A percentile compares a stretch with the other conserved stretches of the same genome.
Conservation (phyloP, 2,113 vertebrate species). For the Silurus glanis region DNA sequence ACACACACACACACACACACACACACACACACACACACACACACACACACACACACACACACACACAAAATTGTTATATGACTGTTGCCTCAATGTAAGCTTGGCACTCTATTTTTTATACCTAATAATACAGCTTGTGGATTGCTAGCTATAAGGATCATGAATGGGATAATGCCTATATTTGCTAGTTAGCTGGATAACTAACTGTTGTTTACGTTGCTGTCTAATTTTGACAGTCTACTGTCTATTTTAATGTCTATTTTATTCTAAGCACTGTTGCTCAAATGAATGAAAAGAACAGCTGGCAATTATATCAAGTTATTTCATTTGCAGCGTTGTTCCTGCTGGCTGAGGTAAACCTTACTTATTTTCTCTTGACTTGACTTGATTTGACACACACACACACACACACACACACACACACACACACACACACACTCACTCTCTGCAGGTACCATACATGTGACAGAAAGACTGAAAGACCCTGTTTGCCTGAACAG, state of each 20-base stretch:
- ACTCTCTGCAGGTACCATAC: background rate
- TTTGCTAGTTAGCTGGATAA: background rate
- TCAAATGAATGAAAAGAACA: background rate
- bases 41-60: no score
- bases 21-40: no score
- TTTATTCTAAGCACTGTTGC: background rate
- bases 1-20: no score
- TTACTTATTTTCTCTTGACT: background rate
- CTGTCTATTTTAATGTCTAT: no score
- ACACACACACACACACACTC: background rate
- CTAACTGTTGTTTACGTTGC: background rate
- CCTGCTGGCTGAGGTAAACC: background rate
- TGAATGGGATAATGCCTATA: background rate
- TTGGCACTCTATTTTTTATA: background rate
- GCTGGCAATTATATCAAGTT: background rate
- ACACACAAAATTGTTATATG: no score
- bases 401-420: background rate
- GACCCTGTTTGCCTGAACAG: slow-evolving; percentile 66
- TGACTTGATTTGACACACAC: background rate
- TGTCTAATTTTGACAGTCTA: background rate
- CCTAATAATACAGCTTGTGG: background rate
- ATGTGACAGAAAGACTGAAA: slow-evolving; percentile 62
- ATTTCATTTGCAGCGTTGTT: background rate
- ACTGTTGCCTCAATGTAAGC: background rate
- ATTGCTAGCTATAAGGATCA: background rate